phyloP scores from a whole-genome alignment of 2,797 vertebrate genomes.

The Darevskia nairensis region DNA sequence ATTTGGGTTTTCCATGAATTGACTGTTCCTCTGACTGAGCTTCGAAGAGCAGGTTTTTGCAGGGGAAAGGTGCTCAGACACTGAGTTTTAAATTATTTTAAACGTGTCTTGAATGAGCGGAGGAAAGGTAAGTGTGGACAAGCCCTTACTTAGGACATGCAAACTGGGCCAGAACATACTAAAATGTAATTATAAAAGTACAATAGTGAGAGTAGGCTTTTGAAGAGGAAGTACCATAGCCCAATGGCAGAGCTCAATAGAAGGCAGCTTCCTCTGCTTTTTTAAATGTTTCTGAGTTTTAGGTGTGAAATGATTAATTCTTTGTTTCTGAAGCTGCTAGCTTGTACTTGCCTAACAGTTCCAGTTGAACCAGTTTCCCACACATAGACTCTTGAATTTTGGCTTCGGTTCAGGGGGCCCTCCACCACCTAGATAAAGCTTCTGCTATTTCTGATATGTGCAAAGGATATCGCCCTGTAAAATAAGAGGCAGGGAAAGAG shows the following conservation, averaged over 20 bases:
- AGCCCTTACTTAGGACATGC: too few species aligned
- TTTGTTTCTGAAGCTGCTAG: not conserved
- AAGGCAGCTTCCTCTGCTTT: too few species aligned
- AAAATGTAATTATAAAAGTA: too few species aligned
- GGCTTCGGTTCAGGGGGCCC: not conserved
- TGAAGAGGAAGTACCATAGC: not conserved
- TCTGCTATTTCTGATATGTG: constrained; percentile 15
- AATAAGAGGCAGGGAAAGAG: constrained; percentile 4
- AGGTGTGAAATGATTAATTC: not conserved
- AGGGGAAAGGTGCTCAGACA: too few species aligned
- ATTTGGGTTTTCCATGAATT: too few species aligned
- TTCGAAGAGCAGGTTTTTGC: too few species aligned
- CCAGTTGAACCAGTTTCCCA: constrained; percentile 13
- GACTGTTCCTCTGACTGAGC: too few species aligned
- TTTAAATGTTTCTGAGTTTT: not conserved
- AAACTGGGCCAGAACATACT: too few species aligned
- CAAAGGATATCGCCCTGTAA: constrained; percentile 26
- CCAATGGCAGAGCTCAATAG: not conserved
- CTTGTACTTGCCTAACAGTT: constrained; percentile 7
- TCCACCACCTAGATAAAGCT: not conserved
- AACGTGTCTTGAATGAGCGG: too few species aligned
- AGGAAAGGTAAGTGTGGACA: too few species aligned
- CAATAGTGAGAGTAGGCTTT: not conserved
- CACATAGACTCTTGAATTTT: not conserved
- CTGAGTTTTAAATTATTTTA: too few species aligned